Conservation (phyloP, 23 tunicate species). For the Trididemnum nubilum region DNA sequence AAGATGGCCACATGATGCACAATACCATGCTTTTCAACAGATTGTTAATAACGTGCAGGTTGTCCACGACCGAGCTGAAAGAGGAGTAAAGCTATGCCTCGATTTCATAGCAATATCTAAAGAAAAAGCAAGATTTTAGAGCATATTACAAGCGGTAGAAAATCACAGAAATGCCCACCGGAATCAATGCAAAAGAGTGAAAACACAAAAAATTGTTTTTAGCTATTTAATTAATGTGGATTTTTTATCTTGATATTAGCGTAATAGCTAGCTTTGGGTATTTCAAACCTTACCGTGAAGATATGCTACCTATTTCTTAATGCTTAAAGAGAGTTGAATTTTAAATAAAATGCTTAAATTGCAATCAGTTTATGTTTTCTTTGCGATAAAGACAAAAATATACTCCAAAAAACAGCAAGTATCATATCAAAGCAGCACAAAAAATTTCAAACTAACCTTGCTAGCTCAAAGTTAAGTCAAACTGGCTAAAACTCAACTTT, state of each 20-base stretch:
- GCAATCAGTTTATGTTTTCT: neutral
- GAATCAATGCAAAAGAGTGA: neutral
- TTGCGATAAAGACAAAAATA: neutral
- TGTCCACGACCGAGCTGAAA: constrained; percentile 7
- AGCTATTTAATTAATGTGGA: no score
- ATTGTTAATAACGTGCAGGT: constrained; percentile 1
- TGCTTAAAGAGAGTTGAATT: no score
- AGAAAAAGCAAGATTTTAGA: neutral
- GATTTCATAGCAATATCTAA: neutral
- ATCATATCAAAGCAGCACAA: neutral
- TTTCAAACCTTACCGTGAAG: no score
- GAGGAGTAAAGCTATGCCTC: constrained; percentile 6
- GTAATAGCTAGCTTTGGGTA: no score
- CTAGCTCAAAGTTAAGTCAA: constrained; percentile 5
- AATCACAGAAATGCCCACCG: neutral
- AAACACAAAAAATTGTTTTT: no score
- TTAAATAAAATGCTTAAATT: neutral
- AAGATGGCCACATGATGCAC: constrained; percentile 2
- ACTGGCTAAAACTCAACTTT: constrained; percentile 13
- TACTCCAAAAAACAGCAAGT: neutral
- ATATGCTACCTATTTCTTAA: no score
- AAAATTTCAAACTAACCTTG: neutral
- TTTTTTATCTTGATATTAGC: no score
- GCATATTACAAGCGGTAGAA: neutral
- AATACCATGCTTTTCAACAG: neutral